A percentile compares a stretch with the other conserved stretches of the same genome.
Conservation (phyloP, 2,113 vertebrate species). For the Oxyura jamaicensis region DNA sequence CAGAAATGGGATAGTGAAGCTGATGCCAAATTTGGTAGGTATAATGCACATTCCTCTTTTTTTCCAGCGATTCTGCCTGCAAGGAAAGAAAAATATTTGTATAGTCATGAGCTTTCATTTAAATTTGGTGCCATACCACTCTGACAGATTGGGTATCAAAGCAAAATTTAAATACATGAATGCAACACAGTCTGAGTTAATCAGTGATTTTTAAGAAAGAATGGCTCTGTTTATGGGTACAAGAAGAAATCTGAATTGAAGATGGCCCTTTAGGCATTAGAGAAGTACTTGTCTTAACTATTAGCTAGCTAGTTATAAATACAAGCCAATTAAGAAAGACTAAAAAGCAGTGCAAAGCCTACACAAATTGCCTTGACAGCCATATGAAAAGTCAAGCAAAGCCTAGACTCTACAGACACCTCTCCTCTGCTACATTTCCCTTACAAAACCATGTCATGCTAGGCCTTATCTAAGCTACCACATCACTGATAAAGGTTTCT, state of each 20-base stretch:
- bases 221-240: background rate
- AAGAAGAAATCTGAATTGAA: background rate
- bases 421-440: background rate
- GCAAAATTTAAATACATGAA: background rate
- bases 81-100: background rate
- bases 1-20: slow-evolving; percentile 87
- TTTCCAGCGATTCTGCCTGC: slow-evolving; percentile 93
- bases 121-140: background rate
- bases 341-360: background rate
- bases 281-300: background rate
- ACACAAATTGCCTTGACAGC: background rate
- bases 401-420: background rate
- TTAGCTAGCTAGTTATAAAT: background rate
- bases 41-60: slow-evolving; percentile 92
- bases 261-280: background rate
- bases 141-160: background rate
- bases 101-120: background rate
- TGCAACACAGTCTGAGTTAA: background rate
- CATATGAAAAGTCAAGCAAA: background rate
- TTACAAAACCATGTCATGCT: background rate
- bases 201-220: background rate
- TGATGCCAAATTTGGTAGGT: slow-evolving; percentile 95
- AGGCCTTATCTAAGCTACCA: background rate
- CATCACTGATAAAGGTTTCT: background rate
- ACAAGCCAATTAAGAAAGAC: background rate